Evolutionary conservation across 2,888 invertebrate genomes (phyloP).

Genomic region (Amphiduros pacificus): DNA sequence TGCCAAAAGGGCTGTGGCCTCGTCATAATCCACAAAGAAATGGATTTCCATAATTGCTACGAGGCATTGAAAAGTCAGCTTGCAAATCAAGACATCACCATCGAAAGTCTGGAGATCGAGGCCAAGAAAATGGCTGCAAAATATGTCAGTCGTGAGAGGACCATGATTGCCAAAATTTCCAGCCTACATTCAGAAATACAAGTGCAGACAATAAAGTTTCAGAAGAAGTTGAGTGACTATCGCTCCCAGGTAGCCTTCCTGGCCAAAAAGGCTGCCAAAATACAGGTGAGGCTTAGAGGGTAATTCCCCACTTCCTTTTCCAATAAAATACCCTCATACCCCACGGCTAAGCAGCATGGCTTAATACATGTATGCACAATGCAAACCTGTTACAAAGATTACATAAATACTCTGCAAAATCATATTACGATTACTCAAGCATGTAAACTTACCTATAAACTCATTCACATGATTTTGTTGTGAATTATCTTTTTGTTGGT

Average conservation of each 20-base stretch:
- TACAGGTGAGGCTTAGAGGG: slow-evolving; percentile 7
- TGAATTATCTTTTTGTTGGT: too few species aligned
- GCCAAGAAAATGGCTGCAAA: slow-evolving; percentile 27
- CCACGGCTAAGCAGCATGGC: too few species aligned
- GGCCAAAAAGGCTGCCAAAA: slow-evolving; percentile 29
- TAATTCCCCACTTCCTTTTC: too few species aligned
- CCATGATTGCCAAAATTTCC: slow-evolving; percentile 35
- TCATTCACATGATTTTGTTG: too few species aligned
- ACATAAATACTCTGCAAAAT: too few species aligned
- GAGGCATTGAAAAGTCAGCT: slow-evolving; percentile 34
- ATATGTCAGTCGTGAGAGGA: slow-evolving; percentile 35
- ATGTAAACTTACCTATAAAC: too few species aligned
- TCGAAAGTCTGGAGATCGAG: slow-evolving; percentile 30
- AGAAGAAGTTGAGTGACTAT: slow-evolving; percentile 33
- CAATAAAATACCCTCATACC: too few species aligned
- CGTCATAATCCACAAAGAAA: slow-evolving; percentile 29
- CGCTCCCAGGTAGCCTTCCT: slow-evolving; percentile 20
- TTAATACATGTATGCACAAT: too few species aligned
- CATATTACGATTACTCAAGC: too few species aligned
- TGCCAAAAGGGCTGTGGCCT: slow-evolving; percentile 43
- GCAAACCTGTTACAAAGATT: too few species aligned
- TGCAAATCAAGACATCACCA: slow-evolving; percentile 33
- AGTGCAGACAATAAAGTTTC: slow-evolving; percentile 35
- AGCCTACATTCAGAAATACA: slow-evolving; percentile 36
- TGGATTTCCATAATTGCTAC: slow-evolving; percentile 37